A percentile compares a stretch with the other conserved stretches of the same genome.
Evolutionary conservation across 2,888 invertebrate genomes (phyloP).

Genomic region (Synanthedon tipuliformis): DNA sequence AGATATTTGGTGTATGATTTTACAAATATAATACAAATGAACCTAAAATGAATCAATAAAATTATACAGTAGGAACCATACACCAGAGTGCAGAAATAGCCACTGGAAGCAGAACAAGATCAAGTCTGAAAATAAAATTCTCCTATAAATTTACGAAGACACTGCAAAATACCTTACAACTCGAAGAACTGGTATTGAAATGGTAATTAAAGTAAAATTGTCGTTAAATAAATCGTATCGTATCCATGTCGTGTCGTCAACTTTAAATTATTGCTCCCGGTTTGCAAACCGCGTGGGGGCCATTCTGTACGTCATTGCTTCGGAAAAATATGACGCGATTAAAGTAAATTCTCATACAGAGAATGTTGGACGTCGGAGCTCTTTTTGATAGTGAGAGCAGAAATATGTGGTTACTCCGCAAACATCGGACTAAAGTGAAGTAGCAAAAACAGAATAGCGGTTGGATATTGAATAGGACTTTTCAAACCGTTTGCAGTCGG

Average conservation of each 20-base stretch:
- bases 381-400: background rate
- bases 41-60: no score
- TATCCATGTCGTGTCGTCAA: slow-evolving; percentile 10
- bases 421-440: background rate
- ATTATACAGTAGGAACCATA: no score
- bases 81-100: no score
- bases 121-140: no score
- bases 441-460: background rate
- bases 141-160: background rate
- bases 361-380: background rate
- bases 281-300: slow-evolving; percentile 23
- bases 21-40: no score
- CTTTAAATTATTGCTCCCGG: slow-evolving; percentile 9
- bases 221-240: slow-evolving; percentile 1
- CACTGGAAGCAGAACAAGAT: no score
- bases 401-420: background rate
- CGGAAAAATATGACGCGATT: slow-evolving; percentile 38
- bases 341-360: slow-evolving; percentile 15
- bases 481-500: no score
- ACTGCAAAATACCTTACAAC: background rate
- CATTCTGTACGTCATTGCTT: slow-evolving; percentile 23
- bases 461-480: background rate
- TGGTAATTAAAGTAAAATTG: background rate
- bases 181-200: background rate
- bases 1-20: no score